These are phyloP conservation scores for Molossus molossus DNA, from an alignment of 2,797 vertebrate species.

Conservation along the genomic window DNA sequence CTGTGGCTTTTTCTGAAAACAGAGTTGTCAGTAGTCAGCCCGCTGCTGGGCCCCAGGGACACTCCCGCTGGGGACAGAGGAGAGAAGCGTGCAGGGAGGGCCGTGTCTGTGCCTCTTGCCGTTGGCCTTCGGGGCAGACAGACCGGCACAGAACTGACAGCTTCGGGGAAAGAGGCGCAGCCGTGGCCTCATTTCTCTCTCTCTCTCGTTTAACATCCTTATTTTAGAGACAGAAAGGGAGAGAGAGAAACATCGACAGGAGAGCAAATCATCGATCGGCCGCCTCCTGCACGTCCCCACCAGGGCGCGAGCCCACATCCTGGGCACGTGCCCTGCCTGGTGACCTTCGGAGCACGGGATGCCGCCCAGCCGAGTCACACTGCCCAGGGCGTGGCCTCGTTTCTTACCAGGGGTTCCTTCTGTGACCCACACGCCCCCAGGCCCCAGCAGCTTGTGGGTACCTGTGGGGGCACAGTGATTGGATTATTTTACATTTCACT, in stretches of 20 bases:
- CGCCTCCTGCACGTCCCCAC: too few species aligned
- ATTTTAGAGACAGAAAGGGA: too few species aligned
- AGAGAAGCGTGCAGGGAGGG: background rate
- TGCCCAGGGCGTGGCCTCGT: background rate
- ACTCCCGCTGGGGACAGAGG: fast-evolving
- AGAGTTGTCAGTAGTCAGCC: background rate
- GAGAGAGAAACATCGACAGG: too few species aligned
- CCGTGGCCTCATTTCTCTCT: background rate
- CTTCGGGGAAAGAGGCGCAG: background rate
- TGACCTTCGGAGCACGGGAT: too few species aligned
- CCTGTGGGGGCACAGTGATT: background rate
- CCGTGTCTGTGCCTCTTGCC: fast-evolving
- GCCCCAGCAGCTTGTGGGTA: background rate
- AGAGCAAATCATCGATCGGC: too few species aligned
- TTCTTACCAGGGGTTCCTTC: background rate
- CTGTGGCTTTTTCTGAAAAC: constrained; percentile 47
- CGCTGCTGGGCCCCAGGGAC: background rate
- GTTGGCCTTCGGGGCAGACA: background rate
- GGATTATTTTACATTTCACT: background rate
- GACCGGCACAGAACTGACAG: background rate
- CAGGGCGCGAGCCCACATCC: background rate
- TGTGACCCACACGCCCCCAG: background rate
- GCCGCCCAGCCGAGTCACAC: background rate
- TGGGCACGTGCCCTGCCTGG: background rate
- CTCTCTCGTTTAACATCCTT: background rate